Evolutionary conservation across 2,797 vertebrate species (phyloP).

Genomic region (Squalus acanthias): DNA sequence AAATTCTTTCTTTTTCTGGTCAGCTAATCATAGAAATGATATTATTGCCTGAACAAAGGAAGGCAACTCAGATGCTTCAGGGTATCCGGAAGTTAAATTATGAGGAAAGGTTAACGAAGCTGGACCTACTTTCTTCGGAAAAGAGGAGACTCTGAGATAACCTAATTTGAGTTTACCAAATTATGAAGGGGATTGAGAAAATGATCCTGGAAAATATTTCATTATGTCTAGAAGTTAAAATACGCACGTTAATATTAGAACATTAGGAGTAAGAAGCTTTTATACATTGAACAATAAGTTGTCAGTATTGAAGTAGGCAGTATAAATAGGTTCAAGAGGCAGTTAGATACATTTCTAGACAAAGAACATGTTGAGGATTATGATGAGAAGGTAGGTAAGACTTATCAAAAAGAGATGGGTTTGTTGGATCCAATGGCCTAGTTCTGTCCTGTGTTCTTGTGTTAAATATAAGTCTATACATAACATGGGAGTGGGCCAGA

Average conservation of each 20-base stretch:
- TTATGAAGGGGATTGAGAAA: not conserved
- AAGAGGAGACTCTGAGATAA: not conserved
- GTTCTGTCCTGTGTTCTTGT: not conserved
- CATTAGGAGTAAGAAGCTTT: not conserved
- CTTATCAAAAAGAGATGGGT: not conserved
- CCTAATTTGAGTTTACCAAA: not conserved
- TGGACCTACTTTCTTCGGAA: not conserved
- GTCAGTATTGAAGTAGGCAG: not conserved
- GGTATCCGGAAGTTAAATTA: not conserved
- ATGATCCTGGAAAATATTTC: not conserved
- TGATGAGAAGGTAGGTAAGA: not conserved
- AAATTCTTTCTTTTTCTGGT: not conserved
- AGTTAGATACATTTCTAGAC: not conserved
- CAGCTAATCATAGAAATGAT: not conserved
- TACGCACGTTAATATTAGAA: not conserved
- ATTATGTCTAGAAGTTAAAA: not conserved
- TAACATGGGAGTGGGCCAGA: not conserved
- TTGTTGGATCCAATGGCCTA: not conserved
- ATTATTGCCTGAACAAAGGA: not conserved
- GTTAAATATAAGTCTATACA: not conserved
- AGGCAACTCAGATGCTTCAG: not conserved
- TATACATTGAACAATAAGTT: not conserved
- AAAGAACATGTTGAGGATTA: not conserved
- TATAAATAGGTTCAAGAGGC: not conserved
- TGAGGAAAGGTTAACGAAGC: not conserved